These are phyloP conservation scores for Odocoileus hemionus DNA, from an alignment of 2,113 vertebrate genomes.

Conservation along the genomic window DNA sequence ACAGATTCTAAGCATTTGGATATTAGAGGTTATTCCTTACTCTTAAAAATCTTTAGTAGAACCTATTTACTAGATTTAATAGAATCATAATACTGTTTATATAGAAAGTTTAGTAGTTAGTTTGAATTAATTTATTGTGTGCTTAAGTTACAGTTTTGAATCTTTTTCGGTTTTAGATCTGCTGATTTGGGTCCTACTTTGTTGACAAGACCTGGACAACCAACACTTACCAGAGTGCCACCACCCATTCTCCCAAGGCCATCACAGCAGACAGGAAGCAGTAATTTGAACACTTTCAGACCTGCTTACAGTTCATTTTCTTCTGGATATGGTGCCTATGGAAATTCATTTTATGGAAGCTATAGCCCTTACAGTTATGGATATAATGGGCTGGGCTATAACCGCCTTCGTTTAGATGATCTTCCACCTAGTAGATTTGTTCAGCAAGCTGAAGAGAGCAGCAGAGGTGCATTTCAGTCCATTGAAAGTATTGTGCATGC, in stretches of 20 bases:
- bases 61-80: background rate
- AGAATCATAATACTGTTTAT: background rate
- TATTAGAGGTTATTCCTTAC: background rate
- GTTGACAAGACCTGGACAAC: constrained; percentile 82
- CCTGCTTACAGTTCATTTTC: constrained; percentile 88
- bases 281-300: constrained; percentile 82
- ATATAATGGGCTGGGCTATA: constrained; percentile 87
- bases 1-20: background rate
- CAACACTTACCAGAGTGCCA: constrained; percentile 86
- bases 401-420: constrained; percentile 86
- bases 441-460: constrained; percentile 97
- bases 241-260: constrained; percentile 91
- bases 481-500: constrained; percentile 98
- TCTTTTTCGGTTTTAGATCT: constrained; percentile 82
- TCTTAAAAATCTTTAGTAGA: background rate
- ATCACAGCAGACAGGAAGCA: constrained; percentile 83
- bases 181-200: constrained; percentile 83
- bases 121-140: constrained; percentile 12
- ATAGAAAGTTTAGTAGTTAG: constrained; percentile 5
- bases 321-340: constrained; percentile 89
- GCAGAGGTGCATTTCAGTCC: constrained; percentile 96
- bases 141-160: background rate
- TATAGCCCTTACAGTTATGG: constrained; percentile 87
- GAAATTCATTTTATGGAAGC: constrained; percentile 86
- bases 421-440: constrained; percentile 94